Conservation (phyloP, 1,140 invertebrate genomes). For the Holotrichia oblita region DNA sequence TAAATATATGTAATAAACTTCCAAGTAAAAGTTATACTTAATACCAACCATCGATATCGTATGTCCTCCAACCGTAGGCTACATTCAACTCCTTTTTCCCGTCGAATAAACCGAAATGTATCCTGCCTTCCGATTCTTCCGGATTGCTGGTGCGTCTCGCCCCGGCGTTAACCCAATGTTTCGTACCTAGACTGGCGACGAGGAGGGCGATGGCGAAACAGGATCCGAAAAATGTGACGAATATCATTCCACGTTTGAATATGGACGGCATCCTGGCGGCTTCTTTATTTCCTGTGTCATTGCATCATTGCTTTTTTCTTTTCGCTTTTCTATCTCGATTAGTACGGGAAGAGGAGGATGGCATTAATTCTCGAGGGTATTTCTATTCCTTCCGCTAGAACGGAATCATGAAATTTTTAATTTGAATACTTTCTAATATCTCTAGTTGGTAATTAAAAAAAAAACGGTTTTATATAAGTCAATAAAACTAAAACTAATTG, state of each 20-base stretch:
- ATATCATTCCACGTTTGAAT: conserved; percentile 83
- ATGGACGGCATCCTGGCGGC: conserved; percentile 52
- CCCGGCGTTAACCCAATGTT: conserved; percentile 85
- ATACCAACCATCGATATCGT: conserved; percentile 75
- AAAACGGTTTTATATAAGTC: too few species aligned
- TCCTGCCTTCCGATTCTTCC: conserved; percentile 75
- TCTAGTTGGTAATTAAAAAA: too few species aligned
- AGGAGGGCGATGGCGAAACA: conserved; percentile 84
- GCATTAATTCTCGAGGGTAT: too few species aligned
- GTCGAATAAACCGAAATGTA: conserved; percentile 86
- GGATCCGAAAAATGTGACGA: conserved; percentile 88
- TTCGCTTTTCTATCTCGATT: too few species aligned
- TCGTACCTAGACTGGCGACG: conserved; percentile 84
- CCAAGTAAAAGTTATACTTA: neutral
- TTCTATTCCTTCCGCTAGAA: too few species aligned
- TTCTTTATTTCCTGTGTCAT: conserved; percentile 52
- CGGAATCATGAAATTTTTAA: too few species aligned
- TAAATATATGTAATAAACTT: too few species aligned
- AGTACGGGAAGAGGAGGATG: too few species aligned
- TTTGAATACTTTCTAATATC: too few species aligned
- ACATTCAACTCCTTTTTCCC: conserved; percentile 85
- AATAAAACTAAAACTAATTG: too few species aligned
- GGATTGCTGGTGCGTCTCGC: conserved; percentile 75
- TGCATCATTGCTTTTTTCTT: neutral
- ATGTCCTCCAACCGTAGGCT: conserved; percentile 81